phyloP scores from a whole-genome alignment of 30 jellyfish, hydroid and myxozoan species.

The Cassiopea andromeda region DNA sequence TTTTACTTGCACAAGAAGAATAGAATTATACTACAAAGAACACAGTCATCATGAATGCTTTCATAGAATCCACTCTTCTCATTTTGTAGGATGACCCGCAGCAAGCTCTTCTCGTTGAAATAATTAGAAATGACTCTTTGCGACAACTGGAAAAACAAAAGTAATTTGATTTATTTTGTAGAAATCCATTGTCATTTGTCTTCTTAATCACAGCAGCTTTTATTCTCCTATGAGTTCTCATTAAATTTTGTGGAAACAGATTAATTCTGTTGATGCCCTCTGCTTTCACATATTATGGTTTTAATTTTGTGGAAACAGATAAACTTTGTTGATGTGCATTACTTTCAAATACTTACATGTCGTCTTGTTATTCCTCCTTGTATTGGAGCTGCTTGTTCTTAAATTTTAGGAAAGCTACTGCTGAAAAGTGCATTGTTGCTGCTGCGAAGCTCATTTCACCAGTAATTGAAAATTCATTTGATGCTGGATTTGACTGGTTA shows the following conservation, averaged over 20 bases:
- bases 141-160: constrained; percentile 91
- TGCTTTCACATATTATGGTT: no score
- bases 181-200: background rate
- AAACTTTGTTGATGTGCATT: no score
- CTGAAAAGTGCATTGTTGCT: constrained; percentile 89
- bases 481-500: constrained; percentile 98
- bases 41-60: no score
- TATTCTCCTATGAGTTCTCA: no score
- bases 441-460: constrained; percentile 97
- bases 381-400: no score
- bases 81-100: constrained; percentile 86
- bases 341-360: background rate
- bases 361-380: background rate
- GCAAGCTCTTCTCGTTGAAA: constrained; percentile 80
- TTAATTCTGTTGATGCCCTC: no score
- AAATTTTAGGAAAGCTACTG: constrained; percentile 71
- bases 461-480: constrained; percentile 88
- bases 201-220: background rate
- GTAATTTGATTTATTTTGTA: constrained; percentile 30
- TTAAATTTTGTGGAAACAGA: no score
- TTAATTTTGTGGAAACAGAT: no score
- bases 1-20: background rate
- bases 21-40: no score
- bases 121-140: constrained; percentile 85
- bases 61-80: background rate